Evolutionary conservation across 2,888 invertebrate species (phyloP).

Genomic region (Halictus ligatus): DNA sequence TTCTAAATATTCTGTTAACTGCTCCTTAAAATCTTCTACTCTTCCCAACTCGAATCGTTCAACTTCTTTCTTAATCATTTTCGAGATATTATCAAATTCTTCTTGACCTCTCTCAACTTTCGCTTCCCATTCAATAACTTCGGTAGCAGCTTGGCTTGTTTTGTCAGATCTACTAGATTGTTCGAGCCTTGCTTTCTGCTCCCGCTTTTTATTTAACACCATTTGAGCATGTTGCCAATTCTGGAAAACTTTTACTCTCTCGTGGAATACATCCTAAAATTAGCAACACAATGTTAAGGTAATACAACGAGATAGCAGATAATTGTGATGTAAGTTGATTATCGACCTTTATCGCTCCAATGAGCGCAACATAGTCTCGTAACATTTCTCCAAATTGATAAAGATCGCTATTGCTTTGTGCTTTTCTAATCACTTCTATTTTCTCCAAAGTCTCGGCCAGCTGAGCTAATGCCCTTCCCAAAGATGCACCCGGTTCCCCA

Average conservation of each 20-base stretch:
- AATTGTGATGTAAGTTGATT: background rate
- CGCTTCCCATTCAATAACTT: conserved; percentile 98
- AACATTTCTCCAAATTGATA: conserved; percentile 97
- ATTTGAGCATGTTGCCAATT: conserved; percentile 99
- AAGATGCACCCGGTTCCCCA: conserved; percentile 96
- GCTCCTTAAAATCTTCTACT: conserved; percentile 95
- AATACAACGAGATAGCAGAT: conserved; percentile 4
- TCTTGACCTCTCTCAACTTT: conserved; percentile 98
- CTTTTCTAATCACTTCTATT: conserved; percentile 94
- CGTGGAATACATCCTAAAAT: conserved; percentile 88
- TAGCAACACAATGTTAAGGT: conserved; percentile 49
- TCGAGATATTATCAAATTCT: conserved; percentile 97
- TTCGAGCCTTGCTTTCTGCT: conserved; percentile 96
- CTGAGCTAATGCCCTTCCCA: conserved; percentile 95
- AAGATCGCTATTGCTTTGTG: conserved; percentile 98
- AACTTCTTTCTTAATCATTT: conserved; percentile 96
- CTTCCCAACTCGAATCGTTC: conserved; percentile 95
- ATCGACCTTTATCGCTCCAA: conserved; percentile 93
- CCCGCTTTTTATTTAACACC: conserved; percentile 96
- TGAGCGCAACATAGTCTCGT: conserved; percentile 96
- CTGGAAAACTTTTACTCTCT: conserved; percentile 94
- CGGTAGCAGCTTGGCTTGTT: conserved; percentile 93
- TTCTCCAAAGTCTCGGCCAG: conserved; percentile 91
- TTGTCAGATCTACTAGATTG: conserved; percentile 95
- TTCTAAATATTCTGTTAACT: conserved; percentile 96